Evolutionary conservation across 2,113 vertebrate species (phyloP).

Genomic region (Corvus hawaiiensis): DNA sequence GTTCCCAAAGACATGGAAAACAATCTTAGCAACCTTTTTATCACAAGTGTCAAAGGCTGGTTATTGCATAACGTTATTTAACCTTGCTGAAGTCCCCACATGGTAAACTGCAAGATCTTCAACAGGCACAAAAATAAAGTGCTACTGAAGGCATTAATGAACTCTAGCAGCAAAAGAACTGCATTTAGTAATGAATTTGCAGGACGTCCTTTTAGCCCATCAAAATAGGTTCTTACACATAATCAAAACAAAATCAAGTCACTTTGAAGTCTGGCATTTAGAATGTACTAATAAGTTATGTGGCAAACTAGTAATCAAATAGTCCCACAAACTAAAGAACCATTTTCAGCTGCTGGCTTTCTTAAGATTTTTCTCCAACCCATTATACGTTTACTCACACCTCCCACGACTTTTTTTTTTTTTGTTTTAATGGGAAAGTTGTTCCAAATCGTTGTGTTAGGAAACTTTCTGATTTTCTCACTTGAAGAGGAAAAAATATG

Average conservation of each 20-base stretch:
- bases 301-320: neutral
- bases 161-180: neutral
- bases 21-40: neutral
- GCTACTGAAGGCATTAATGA: neutral
- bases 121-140: neutral
- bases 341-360: neutral
- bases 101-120: neutral
- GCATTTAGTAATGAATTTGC: neutral
- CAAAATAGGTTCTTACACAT: neutral
- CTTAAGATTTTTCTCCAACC: neutral
- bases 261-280: neutral
- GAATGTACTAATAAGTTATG: neutral
- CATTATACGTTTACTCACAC: neutral
- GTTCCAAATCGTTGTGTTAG: neutral
- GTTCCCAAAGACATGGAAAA: neutral
- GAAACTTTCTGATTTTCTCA: neutral
- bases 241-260: constrained; percentile 10
- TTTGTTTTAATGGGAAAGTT: neutral
- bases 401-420: neutral
- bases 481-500: neutral
- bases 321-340: neutral
- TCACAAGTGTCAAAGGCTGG: neutral
- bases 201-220: neutral
- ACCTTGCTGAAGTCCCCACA: neutral
- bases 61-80: neutral